Evolutionary conservation across 2,797 vertebrate species (phyloP), one percentile per base, ranked within the genome.

Genomic region (Gymnocypris eckloni): DNA sequence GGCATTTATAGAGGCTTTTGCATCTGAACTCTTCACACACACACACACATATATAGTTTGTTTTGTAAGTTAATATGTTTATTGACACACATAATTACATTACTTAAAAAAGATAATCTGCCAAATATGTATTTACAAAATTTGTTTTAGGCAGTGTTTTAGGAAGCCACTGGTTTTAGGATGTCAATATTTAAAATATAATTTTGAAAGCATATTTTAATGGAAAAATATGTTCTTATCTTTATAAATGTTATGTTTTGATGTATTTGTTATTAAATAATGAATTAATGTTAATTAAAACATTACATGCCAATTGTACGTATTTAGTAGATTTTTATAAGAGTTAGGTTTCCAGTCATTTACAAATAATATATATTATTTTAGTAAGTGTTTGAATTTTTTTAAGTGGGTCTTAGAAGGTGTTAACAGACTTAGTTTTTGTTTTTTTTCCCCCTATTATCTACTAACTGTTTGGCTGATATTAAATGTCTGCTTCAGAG

Each of bases 401-500:
- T 33, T 77, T 6, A 6, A 25, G 41, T 15, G 69, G 39, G 4
- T 22, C 41, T 70, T 41, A 10, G 13, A 50, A 6, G 15, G 15
- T 18, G 25, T 70, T 70, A 72, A 25, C 1, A 13, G 22, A 72
- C 5, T 72, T 3, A 61, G n/a, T 7, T 33, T 13, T 28, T 28
- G 28, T 39, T 16, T 3, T 56, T 33, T 2, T 28, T 8, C 1
- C 2, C 0, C 3, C 45, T 52, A 2, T 52, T 25, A 10, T 66
- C 9, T 50, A 15, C 28, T 33, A 48, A 79, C 52, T 86, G 15
- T 82, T 43, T 86, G 48, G 41, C 43, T 70, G 22, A 37, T 22
- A 72, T 37, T 86, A 12, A 87, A 70, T 81, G 7, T 81, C 69
- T 43, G n/a, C 70, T 84, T 52, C 43, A 90, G 89, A 84, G 84